phyloP scores from a whole-genome alignment of 2,797 vertebrate genomes.

The Aulostomus chinensis region DNA sequence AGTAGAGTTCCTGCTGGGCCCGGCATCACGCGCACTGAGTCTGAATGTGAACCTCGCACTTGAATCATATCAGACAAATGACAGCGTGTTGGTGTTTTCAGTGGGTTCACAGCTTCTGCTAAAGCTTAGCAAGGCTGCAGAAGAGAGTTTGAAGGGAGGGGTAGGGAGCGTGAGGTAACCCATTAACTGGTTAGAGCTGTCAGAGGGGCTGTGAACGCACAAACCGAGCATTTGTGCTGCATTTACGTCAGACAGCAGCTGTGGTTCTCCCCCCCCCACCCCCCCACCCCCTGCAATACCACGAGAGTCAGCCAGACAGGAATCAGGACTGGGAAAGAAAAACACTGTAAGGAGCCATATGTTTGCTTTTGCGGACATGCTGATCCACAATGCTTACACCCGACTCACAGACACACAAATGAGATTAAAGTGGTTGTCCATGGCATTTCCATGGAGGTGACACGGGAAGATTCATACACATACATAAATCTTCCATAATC shows the following conservation, averaged over 20 bases:
- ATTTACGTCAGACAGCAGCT: conserved; percentile 82
- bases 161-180: conserved; percentile 60
- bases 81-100: conserved; percentile 27
- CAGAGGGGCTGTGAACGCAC: conserved; percentile 73
- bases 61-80: conserved; percentile 25
- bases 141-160: conserved; percentile 20
- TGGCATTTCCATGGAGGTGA: conserved; percentile 45
- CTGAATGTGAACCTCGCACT: conserved; percentile 1
- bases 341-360: conserved; percentile 43
- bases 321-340: conserved; percentile 58
- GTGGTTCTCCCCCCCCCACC: conserved; percentile 53
- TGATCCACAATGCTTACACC: conserved; percentile 37
- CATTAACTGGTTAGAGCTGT: conserved; percentile 71
- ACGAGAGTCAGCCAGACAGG: conserved; percentile 54
- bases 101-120: conserved; percentile 36
- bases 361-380: conserved; percentile 46
- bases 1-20: too few species aligned
- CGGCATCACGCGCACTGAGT: too few species aligned
- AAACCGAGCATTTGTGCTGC: conserved; percentile 77
- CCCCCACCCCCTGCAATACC: conserved; percentile 27
- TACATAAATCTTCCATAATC: conserved; percentile 62
- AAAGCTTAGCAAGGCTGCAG: conserved; percentile 33
- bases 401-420: conserved; percentile 39
- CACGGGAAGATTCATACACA: conserved; percentile 35
- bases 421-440: conserved; percentile 43